Percentiles rank a stretch among this genome's conserved stretches.
These are phyloP conservation scores for Drosophila parabipectinata DNA, from an alignment of 1,140 invertebrate genomes.

Conservation along the genomic window DNA sequence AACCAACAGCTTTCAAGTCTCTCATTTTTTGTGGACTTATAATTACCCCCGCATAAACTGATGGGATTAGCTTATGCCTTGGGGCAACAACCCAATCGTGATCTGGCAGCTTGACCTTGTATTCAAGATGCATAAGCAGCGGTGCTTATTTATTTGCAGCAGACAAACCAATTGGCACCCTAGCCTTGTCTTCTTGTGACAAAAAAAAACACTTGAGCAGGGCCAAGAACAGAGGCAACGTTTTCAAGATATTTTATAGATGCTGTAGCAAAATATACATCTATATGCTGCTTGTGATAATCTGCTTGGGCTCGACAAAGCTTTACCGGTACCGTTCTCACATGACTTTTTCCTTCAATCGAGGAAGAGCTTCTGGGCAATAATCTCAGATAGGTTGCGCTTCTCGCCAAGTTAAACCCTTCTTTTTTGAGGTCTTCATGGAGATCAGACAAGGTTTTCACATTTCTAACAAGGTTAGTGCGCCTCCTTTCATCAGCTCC, in stretches of 20 bases:
- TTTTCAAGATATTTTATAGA: conserved; percentile 16
- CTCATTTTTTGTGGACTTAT: too few relatives aligned
- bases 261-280: conserved; percentile 15
- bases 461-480: conserved; percentile 54
- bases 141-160: conserved; percentile 1
- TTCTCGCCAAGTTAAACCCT: conserved; percentile 53
- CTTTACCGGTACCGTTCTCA: conserved; percentile 9
- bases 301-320: conserved; percentile 14
- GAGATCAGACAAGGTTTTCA: conserved; percentile 59
- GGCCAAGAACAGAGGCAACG: background rate
- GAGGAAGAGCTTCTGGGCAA: conserved; percentile 12
- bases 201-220: conserved; percentile 20
- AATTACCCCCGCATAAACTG: too few relatives aligned
- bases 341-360: conserved; percentile 15
- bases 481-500: conserved; percentile 47
- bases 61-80: too few relatives aligned
- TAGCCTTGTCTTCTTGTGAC: conserved; percentile 15
- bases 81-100: conserved; percentile 83
- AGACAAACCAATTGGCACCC: conserved; percentile 9
- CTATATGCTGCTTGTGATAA: conserved; percentile 11
- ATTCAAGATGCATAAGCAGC: conserved; percentile 63
- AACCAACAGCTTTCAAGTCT: too few relatives aligned
- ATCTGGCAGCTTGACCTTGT: conserved; percentile 68
- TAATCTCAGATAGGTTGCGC: conserved; percentile 14
- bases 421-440: conserved; percentile 24